Conservation (phyloP, 2,113 vertebrate species). For the Heloderma charlesbogerti region DNA sequence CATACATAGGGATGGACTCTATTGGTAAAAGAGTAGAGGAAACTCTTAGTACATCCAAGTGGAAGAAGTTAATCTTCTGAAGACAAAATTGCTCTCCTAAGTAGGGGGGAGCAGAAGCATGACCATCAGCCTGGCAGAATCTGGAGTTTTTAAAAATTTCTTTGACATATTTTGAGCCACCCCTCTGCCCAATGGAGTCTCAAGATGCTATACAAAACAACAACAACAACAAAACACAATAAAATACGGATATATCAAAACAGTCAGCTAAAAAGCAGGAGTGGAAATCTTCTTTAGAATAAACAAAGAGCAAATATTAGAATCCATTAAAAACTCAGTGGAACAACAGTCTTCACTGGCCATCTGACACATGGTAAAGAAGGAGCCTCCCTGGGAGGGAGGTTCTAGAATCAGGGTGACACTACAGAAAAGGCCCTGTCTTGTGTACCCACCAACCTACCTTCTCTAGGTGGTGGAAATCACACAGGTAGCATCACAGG, state of each 20-base stretch:
- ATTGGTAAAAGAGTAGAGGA: background rate
- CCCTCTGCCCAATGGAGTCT: background rate
- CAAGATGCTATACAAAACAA: background rate
- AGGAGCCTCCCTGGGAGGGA: too few species aligned
- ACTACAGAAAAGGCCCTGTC: too few species aligned
- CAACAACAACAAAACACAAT: background rate
- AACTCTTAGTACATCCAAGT: background rate
- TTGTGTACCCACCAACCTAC: too few species aligned
- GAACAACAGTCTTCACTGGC: too few species aligned
- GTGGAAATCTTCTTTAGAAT: background rate
- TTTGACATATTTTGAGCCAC: background rate
- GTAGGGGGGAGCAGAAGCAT: background rate
- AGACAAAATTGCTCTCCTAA: background rate
- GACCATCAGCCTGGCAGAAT: background rate
- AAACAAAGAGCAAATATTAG: too few species aligned
- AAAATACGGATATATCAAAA: background rate
- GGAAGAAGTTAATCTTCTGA: background rate
- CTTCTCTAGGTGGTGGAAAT: too few species aligned
- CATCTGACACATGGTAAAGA: too few species aligned
- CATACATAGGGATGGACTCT: background rate
- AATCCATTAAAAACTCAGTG: too few species aligned
- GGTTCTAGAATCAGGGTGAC: too few species aligned
- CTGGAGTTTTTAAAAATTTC: constrained; percentile 10
- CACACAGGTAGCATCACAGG: too few species aligned
- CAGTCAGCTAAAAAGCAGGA: background rate